Conservation (phyloP, 2,888 invertebrate genomes). For the Eulithis testata region DNA sequence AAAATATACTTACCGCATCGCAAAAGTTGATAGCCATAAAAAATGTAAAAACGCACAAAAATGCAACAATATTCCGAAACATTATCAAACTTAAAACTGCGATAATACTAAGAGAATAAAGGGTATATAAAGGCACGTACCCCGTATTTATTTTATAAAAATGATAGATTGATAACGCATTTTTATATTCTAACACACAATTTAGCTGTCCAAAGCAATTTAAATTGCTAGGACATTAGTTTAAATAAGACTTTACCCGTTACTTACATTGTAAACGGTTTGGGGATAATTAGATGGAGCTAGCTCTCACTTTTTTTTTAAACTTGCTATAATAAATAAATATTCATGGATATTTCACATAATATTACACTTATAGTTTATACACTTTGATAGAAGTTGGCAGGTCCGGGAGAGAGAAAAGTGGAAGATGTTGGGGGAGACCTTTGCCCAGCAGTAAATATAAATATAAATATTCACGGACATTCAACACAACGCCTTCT, state of each 20-base stretch:
- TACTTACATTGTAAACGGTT: no score
- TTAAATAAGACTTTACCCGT: background rate
- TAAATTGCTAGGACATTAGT: background rate
- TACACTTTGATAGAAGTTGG: no score
- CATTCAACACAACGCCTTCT: no score
- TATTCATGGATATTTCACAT: no score
- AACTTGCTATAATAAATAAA: no score
- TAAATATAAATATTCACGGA: no score
- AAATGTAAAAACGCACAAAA: conserved; percentile 35
- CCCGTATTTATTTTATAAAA: conserved; percentile 40
- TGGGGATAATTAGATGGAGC: no score
- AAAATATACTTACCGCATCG: conserved; percentile 52
- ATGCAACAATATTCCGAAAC: conserved; percentile 42
- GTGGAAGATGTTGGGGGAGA: no score
- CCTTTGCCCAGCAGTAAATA: no score
- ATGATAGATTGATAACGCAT: conserved; percentile 59
- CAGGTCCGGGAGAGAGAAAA: no score
- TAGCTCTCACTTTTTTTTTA: no score
- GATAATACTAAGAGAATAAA: conserved; percentile 38
- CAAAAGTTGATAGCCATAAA: conserved; percentile 40
- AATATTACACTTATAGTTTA: no score
- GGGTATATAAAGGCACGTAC: conserved; percentile 45
- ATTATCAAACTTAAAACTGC: conserved; percentile 42
- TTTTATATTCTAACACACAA: conserved; percentile 47
- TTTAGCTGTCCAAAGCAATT: conserved; percentile 35